phyloP scores from a whole-genome alignment of 2,113 vertebrate species.

The Willisornis vidua region DNA sequence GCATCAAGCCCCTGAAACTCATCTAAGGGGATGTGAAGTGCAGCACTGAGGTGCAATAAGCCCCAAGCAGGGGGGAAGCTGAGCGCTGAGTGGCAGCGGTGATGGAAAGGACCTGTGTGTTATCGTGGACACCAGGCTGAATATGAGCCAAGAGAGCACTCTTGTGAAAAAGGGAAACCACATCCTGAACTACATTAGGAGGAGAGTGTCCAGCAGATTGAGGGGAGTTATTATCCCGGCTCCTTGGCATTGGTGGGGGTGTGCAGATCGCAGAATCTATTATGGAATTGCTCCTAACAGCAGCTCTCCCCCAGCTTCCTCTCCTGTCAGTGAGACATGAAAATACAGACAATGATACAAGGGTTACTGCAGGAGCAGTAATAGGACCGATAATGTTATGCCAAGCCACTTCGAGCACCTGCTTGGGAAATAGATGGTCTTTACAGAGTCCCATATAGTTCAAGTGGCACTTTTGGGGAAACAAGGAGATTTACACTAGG shows the following conservation, averaged over 20 bases:
- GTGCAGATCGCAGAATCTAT: neutral
- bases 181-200: slow-evolving; percentile 52
- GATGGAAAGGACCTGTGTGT: neutral
- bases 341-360: neutral
- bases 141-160: slow-evolving; percentile 43
- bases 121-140: neutral
- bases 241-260: neutral
- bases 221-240: slow-evolving; percentile 8
- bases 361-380: neutral
- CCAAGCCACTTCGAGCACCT: neutral
- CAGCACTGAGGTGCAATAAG: neutral
- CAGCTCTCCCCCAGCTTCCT: neutral
- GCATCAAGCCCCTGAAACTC: neutral
- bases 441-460: neutral
- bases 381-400: neutral
- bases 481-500: neutral
- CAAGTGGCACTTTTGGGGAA: neutral
- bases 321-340: neutral
- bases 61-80: neutral
- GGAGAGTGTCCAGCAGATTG: neutral
- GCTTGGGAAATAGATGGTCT: neutral
- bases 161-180: neutral
- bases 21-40: neutral
- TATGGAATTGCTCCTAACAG: neutral
- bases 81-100: accelerated